Conservation (phyloP, 2,797 vertebrate species). For the Enoplosus armatus region DNA sequence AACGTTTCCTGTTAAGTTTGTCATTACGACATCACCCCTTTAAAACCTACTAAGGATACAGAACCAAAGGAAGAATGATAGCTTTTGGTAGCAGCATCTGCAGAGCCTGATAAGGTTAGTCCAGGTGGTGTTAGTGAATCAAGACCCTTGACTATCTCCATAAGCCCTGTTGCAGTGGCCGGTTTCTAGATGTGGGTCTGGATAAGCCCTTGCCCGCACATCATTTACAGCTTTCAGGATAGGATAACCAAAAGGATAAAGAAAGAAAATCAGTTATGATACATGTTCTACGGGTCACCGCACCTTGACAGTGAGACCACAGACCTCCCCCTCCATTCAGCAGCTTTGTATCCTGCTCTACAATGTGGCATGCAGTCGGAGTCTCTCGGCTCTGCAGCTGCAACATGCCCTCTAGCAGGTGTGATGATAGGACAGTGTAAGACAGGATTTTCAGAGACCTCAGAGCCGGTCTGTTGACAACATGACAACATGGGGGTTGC, state of each 20-base stretch:
- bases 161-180: conserved; percentile 65
- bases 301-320: conserved; percentile 36
- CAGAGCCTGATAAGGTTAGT: conserved; percentile 70
- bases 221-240: conserved; percentile 59
- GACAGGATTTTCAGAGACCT: conserved; percentile 57
- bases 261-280: conserved; percentile 65
- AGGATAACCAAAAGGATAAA: conserved; percentile 62
- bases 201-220: conserved; percentile 66
- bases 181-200: conserved; percentile 50
- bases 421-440: conserved; percentile 64
- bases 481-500: conserved; percentile 33
- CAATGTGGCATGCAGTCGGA: conserved; percentile 43
- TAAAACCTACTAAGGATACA: conserved; percentile 45
- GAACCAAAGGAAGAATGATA: conserved; percentile 53
- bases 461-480: conserved; percentile 53
- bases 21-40: conserved; percentile 46
- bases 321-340: conserved; percentile 39
- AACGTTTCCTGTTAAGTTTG: conserved; percentile 34
- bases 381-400: conserved; percentile 48
- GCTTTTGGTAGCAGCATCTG: conserved; percentile 65
- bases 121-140: conserved; percentile 71
- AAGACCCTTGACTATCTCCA: conserved; percentile 74
- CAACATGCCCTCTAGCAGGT: conserved; percentile 64
- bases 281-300: conserved; percentile 56
- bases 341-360: conserved; percentile 58